These are phyloP conservation scores for Andrena minutula DNA, from an alignment of 2,888 invertebrate genomes.

Conservation along the genomic window DNA sequence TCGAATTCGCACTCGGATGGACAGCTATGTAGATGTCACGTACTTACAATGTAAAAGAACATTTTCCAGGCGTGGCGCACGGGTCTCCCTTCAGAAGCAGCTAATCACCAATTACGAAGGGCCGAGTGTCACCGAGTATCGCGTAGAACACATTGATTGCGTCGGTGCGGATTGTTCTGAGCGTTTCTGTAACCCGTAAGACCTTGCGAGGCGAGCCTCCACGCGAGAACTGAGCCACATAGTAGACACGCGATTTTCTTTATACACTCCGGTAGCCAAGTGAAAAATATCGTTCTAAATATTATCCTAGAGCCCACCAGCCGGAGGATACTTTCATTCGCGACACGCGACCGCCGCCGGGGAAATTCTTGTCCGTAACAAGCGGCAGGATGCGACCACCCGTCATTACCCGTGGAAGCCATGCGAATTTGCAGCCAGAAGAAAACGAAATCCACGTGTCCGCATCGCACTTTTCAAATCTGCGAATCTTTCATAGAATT, in stretches of 20 bases:
- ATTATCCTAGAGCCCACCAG: constrained; percentile 81
- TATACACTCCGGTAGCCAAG: constrained; percentile 85
- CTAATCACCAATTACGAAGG: constrained; percentile 44
- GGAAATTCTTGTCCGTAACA: constrained; percentile 80
- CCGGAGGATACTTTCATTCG: constrained; percentile 84
- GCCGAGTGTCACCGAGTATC: constrained; percentile 48
- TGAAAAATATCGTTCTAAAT: constrained; percentile 85
- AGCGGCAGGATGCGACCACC: constrained; percentile 37
- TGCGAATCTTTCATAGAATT: neutral
- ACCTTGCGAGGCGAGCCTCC: constrained; percentile 79
- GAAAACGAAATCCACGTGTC: neutral
- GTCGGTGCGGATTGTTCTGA: constrained; percentile 37
- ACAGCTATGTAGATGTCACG: neutral
- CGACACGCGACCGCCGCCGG: constrained; percentile 82
- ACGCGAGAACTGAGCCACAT: constrained; percentile 84
- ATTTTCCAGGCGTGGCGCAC: constrained; percentile 68
- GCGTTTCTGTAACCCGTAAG: constrained; percentile 58
- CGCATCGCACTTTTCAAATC: neutral
- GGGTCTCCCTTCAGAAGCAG: constrained; percentile 31
- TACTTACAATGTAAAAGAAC: constrained; percentile 80
- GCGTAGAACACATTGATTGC: constrained; percentile 65
- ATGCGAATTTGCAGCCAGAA: neutral
- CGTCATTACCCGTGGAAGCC: constrained; percentile 36
- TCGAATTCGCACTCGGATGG: constrained; percentile 28
- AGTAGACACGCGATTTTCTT: constrained; percentile 85